Base-by-base conservation (phyloP, 2,113 vertebrate genomes). In the Eidolon helvum region DNA sequence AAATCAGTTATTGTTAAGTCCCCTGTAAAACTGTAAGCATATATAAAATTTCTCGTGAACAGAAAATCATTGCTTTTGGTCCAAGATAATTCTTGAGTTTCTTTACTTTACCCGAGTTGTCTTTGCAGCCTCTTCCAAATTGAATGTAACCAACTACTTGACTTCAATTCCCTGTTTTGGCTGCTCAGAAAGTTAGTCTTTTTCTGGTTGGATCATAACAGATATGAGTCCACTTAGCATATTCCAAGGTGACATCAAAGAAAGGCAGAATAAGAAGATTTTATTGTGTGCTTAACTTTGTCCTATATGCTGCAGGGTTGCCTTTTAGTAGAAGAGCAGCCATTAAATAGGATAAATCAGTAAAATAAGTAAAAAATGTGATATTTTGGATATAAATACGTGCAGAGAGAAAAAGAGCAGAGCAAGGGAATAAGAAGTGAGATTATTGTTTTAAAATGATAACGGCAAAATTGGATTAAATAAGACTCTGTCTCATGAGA, bases 11-110 rank as follows among this genome's bases (percentile, higher is more conserved):
- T 78, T 88, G 9, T 79, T 78, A 93, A 93, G 38, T 89, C 88
- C 28, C 57, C n/a, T 84, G n/a, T 84, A 93, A 98, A 97, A 98
- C 16, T 95, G 92, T 97, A 98, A 97, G 92, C 77, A 90, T 97
- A 87, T 72, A 92, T 77, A 91, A 97, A 85, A 95, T 96, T 80
- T 94, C 80, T 98, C 90, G 79, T 97, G 94, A 98, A 96, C 83
- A 98, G 95, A 98, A 96, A 98, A 97, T 98, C 97, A 97, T 95
- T 98, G 98, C 95, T 98, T 99, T 99, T 99, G 99, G 99, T 99
- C 99, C 99, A 98, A 98, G 98, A 99, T 98, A 98, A 65, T 57
- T 10, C 68, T 38, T 74, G 26, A 15, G 26, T 75, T 77, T 1
- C 43, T 10, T 91, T 22, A 53, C 2, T 50, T 3, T 53, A 38